Conservation (phyloP, 2,113 vertebrate genomes). For the Ctenodactylus gundi region DNA sequence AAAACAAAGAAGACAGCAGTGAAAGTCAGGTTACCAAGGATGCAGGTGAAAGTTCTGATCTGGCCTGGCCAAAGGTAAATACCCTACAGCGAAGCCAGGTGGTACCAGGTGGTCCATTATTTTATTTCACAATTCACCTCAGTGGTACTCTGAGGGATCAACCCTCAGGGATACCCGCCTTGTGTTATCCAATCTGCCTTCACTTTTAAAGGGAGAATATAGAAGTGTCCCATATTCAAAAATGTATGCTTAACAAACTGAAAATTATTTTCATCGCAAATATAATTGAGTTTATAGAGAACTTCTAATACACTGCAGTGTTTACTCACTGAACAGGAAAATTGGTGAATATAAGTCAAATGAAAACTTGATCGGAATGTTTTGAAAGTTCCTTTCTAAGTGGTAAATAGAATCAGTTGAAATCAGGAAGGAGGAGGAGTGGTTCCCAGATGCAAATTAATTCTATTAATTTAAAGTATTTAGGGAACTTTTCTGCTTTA, state of each 20-base stretch:
- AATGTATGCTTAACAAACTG: not conserved
- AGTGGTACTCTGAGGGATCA: not conserved
- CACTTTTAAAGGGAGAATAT: not conserved
- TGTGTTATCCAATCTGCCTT: not conserved
- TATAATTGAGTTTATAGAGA: not conserved
- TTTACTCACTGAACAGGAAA: constrained; percentile 11
- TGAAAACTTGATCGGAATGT: not conserved
- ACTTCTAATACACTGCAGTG: not conserved
- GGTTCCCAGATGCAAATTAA: not conserved
- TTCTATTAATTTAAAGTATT: not conserved
- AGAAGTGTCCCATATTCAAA: not conserved
- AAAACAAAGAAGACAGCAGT: not conserved
- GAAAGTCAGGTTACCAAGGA: not conserved
- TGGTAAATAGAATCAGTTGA: not conserved
- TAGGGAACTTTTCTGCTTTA: not conserved
- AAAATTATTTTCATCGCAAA: constrained; percentile 23
- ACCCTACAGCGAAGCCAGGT: not conserved
- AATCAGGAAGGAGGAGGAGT: not conserved
- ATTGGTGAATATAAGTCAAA: not conserved
- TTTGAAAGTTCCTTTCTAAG: not conserved
- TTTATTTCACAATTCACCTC: not conserved
- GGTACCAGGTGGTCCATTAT: not conserved
- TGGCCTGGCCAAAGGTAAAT: not conserved
- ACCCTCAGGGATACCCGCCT: not conserved
- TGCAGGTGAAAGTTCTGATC: not conserved